Base-by-base conservation (phyloP, 1,140 invertebrate genomes). In the Apis laboriosa region DNA sequence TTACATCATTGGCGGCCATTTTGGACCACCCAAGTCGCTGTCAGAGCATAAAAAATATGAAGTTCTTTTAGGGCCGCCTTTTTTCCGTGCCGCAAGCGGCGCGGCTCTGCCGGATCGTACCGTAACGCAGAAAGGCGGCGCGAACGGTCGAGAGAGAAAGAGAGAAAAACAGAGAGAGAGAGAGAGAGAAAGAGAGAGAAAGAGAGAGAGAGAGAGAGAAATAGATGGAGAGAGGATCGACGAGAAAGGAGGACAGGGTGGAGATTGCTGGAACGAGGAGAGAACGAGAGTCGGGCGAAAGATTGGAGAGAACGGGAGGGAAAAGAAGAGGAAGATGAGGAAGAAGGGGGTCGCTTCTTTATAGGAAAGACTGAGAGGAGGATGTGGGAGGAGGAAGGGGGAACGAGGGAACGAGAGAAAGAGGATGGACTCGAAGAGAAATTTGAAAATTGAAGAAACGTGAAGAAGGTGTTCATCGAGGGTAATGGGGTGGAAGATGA, bases 1-100 rank as follows among this genome's bases (percentile, higher is more conserved):
- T 94, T 93, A 94, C 93, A 94, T 94, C 91, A 94, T 94, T 94
- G 93, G 90, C 93, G 92, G 93, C 93, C 93, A 94, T 94, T 94
- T 94, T 94, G 93, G 93, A 94, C 93, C 93, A 94, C 93, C 93
- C 93, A 94, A 93, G 93, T 91, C 84, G 92, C 93, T 93, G 93
- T 93, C 93, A 91, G 92, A 91, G 91, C 90, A 94, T 94, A 94
- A 94, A 94, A 94, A 94, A 94, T 94, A 94, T 94, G 91, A 93
- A 94, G 93, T 94, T 94, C 93, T 94, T 94, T 94, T 94, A 93
- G 93, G 93, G 93, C 93, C 93, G 92, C 93, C 93, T 93, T 94
- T 94, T 94, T 94, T 93, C 91, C 89, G 86, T 92, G 92, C 92
- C 91, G 92, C 91, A 86, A 91, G 91, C 92, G 88, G 90, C 88